Base-by-base conservation (phyloP, 2,797 vertebrate genomes). In the Ptychadena robeensis region DNA sequence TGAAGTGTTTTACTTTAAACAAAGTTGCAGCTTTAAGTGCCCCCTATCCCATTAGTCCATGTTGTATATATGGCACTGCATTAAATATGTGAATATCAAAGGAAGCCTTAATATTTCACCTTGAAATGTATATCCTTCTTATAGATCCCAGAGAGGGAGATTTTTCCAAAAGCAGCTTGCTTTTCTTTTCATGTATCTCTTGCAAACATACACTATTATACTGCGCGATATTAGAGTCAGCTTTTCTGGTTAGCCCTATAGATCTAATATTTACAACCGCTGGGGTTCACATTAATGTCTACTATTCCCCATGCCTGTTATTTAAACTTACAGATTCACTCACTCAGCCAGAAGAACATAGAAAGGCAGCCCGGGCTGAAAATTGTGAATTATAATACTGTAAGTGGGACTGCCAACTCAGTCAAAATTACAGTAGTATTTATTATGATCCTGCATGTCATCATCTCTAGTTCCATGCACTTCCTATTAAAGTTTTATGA, bases 401-500 rank as follows among this genome's bases (percentile, higher is more conserved):
- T 83, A 85, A 81, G 83, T 35, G 77, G 72, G 87, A 85, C 87
- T 88, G 88, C 79, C 86, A 91, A 87, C 11, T 77, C 88, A 88
- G 90, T 88, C 89, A 73, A 81, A 81, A 87, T 81, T 88, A 86
- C 88, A 85, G 78, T 87, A 88, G 90, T 93, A 92, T 93, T 94
- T 93, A 92, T 92, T 88, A 88, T 87, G 86, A 86, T 86, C 88
- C 86, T 89, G 80, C 90, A 87, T 90, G 90, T 92, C 91, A 91
- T 90, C 88, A 91, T 76, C 88, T 88, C 82, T 85, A 89, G 87
- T 91, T 93, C 91, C 89, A 91, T 91, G 90, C 85, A 89, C 89
- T 92, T 91, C 90, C 91, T 90, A 89, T 90, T 90, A 91, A 89
- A 90, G 90, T 90, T 87, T 87, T 68, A 87, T 92, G 92, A 93